phyloP scores from a whole-genome alignment of 2,888 invertebrate genomes.

The Thecophora atra region DNA sequence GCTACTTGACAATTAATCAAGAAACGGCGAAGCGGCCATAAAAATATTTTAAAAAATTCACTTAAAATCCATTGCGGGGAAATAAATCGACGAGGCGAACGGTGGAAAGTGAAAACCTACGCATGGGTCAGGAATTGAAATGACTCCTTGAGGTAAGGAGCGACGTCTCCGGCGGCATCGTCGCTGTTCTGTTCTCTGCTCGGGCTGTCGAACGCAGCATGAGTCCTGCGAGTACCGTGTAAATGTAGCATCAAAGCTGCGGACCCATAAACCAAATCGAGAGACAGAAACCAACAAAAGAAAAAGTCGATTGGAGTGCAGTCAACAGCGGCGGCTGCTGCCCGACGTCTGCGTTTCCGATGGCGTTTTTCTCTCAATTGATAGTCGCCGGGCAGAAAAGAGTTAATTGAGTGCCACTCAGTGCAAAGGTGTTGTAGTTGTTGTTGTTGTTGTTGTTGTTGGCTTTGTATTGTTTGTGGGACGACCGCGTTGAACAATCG shows the following conservation, averaged over 20 bases:
- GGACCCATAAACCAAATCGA: conserved; percentile 24
- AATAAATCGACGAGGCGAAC: conserved; percentile 9
- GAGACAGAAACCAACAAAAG: too few species aligned
- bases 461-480: not conserved
- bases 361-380: conserved; percentile 1
- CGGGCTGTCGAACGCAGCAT: conserved; percentile 10
- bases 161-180: not conserved
- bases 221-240: not conserved
- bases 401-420: conserved; percentile 32
- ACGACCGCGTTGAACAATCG: not conserved
- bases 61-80: conserved; percentile 11
- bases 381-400: not conserved
- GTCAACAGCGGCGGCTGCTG: too few species aligned
- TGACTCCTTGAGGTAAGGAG: not conserved
- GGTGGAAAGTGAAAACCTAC: conserved; percentile 25
- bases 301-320: not conserved
- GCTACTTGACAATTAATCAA: conserved; percentile 36
- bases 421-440: not conserved
- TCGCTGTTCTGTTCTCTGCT: not conserved
- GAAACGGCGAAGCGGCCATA: conserved; percentile 6
- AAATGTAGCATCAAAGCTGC: conserved; percentile 5
- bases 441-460: not conserved
- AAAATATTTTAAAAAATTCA: conserved; percentile 15
- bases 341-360: not conserved
- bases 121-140: conserved; percentile 7